Base-by-base conservation (phyloP, 2,797 vertebrate genomes). In the Rachycentron canadum region DNA sequence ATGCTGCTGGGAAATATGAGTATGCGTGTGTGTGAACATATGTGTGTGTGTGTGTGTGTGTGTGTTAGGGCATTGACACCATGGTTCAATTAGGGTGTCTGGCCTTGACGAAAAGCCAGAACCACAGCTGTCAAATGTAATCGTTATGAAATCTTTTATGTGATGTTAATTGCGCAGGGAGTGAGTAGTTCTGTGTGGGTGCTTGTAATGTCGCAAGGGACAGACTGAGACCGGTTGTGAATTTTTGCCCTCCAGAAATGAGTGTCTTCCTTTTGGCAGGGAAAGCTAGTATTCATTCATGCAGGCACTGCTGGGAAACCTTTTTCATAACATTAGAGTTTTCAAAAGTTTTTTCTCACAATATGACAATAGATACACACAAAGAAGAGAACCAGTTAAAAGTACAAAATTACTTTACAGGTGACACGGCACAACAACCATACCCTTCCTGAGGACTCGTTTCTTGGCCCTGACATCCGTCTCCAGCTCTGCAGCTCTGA, bases 401-500 rank as follows among this genome's bases (percentile, higher is more conserved):
- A 34, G 19, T 11, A 45, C n/a, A n/a, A n/a, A n/a, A n/a, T 55
- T 61, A 34, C 13, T 0, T 52, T 47, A 26, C 17, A 57, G 0
- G 1, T 32, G 12, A 62, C 32, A 6, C 30, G 30, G 57, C 32
- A 12, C 7, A 21, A 11, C 7, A 63, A 34, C 5, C 95, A 89
- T 88, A 99, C 98, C 98, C 94, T 99, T 99, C 83, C 98, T 94
- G 12, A 99, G 96, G 58, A 99, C 98, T 2, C 97, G 95, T 87
- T 99, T 99, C 94, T 99, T 99, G 28, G 98, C 98, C 19, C 97
- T 94, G 83, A 98, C 96, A 38, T 99, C 98, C 0, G 97, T 99
- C 92, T 99, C 98, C 84, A 99, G 94, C 89, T 99, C 98, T 2
- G 98, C 98, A 0, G 98, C 98, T 89, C 98, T 91, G 86, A 99